Evolutionary conservation across 2,113 vertebrate species (phyloP).

Genomic region (Hystrix brachyura): DNA sequence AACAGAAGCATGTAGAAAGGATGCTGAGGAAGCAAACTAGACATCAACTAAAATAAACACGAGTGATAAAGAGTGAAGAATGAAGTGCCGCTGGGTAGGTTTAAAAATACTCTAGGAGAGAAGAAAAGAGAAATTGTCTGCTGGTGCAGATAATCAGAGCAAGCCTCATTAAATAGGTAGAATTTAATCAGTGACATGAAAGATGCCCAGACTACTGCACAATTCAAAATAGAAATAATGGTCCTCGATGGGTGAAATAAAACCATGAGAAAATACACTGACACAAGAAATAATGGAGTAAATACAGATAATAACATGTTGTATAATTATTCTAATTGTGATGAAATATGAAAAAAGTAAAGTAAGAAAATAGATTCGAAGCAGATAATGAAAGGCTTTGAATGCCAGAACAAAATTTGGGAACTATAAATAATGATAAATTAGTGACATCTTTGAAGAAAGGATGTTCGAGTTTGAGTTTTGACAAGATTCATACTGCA

Average conservation of each 20-base stretch:
- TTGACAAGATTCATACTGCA: slow-evolving; percentile 61
- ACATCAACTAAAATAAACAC: neutral
- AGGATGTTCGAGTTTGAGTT: slow-evolving; percentile 38
- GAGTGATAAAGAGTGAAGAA: neutral
- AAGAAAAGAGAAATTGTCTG: neutral
- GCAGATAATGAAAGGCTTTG: neutral
- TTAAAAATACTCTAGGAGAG: neutral
- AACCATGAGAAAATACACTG: neutral
- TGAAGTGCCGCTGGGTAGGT: neutral
- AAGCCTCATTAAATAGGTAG: neutral
- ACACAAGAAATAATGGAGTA: neutral
- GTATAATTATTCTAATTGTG: slow-evolving; percentile 17
- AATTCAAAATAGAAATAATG: neutral
- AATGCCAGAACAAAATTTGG: neutral
- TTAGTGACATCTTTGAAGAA: slow-evolving; percentile 14
- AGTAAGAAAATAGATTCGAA: neutral
- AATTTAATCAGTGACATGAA: neutral
- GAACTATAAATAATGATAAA: neutral
- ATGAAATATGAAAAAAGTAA: neutral
- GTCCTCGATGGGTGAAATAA: neutral
- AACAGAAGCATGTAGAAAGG: neutral
- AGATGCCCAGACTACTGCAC: neutral
- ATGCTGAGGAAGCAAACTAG: neutral
- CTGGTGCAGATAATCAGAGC: neutral
- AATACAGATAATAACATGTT: neutral